Evolutionary conservation across 2,113 vertebrate species (phyloP), one percentile per base, ranked within the genome.

Genomic region (Cichladusa arquata): DNA sequence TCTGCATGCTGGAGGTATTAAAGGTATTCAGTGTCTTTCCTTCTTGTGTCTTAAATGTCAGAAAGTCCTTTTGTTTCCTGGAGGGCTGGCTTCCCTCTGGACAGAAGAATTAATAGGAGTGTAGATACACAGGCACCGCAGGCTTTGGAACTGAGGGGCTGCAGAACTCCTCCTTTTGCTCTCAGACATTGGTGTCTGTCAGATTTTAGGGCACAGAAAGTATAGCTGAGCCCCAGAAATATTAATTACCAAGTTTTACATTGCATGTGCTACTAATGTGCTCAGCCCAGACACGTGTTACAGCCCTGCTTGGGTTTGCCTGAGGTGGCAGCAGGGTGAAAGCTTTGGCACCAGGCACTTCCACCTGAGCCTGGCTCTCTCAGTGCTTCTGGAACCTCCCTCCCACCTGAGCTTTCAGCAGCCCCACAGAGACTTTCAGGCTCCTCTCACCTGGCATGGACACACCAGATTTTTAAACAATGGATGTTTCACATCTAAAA

Each of bases 391-490:
- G 56, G 64, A 70, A n/a, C 65, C 11, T 53, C 7, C 54, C 19
- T 44, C 38, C 8, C 3, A 31, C 8, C 19, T 2, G 0, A 61
- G 34, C 2, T 53, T 47, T 34, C 6, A 3, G 42, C 44, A 50
- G 33, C 66, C 10, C 0, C 11, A 1, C 0, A 0, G 44, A 54
- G 9, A 11, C 26, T 65, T 47, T 50, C 34, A 56, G 50, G 20
- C 29, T 71, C 31, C 48, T 42, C 48, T 50, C 19, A 14, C 26
- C 34, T 4, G 34, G 14, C 29, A 15, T 19, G 33, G 13, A 40
- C 6, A 29, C 5, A 12, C 14, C 33, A 10, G 19, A 36, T 20
- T 34, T 26, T 53, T 56, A 5, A 71, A 45, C 34, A 34, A 28
- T 36, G 18, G 29, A 14, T 1, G 1, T 9, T 65, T n/a, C 42